Conservation (phyloP, 2,797 vertebrate species). For the Coccyzus lansbergi region DNA sequence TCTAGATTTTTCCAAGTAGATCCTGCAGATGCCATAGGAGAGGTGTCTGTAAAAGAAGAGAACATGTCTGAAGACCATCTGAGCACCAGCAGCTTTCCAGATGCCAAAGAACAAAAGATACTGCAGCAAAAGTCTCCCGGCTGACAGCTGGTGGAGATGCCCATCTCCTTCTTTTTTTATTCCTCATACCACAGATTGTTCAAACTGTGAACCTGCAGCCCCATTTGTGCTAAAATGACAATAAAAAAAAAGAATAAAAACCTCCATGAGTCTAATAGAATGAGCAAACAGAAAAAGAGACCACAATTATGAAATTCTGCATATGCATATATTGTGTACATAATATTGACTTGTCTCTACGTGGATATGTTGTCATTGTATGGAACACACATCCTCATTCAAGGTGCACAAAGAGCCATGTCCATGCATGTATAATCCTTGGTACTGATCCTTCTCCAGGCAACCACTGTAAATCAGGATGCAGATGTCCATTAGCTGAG, state of each 20-base stretch:
- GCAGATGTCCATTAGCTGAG: conserved; percentile 27
- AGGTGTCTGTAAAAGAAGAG: not conserved
- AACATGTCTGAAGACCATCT: not conserved
- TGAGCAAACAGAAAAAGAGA: not conserved
- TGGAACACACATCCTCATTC: not conserved
- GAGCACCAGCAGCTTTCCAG: not conserved
- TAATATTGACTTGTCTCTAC: not conserved
- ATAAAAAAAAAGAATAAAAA: not conserved
- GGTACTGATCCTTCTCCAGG: not conserved
- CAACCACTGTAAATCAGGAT: conserved; percentile 16
- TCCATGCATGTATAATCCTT: not conserved
- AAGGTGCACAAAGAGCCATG: not conserved
- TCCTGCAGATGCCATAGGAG: conserved; percentile 11
- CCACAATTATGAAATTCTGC: not conserved
- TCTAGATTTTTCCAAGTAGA: not conserved
- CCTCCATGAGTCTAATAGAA: not conserved
- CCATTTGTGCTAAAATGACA: not conserved
- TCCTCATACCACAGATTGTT: not conserved
- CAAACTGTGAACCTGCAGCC: not conserved
- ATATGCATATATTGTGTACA: too few species aligned
- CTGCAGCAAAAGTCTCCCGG: not conserved
- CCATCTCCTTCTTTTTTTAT: not conserved
- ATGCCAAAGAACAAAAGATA: not conserved
- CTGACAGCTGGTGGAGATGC: not conserved
- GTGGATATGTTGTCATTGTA: not conserved